These are phyloP conservation scores for Nemurella pictetii DNA, from an alignment of 2,888 invertebrate species.

Conservation along the genomic window DNA sequence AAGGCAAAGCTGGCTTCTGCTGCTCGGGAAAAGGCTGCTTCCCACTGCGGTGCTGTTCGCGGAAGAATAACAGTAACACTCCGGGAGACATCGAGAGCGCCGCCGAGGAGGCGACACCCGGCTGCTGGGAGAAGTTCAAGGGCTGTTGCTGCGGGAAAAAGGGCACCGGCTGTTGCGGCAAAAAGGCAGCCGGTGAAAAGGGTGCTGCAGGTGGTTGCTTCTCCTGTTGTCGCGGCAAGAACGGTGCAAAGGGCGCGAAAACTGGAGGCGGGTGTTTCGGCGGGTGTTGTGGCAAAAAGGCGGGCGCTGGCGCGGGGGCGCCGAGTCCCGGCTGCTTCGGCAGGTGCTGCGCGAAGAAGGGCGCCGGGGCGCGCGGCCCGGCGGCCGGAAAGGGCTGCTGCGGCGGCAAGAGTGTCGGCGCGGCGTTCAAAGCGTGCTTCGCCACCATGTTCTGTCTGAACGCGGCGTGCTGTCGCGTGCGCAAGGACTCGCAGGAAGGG, in stretches of 20 bases:
- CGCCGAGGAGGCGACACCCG: neutral
- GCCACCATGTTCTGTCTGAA: constrained; percentile 42
- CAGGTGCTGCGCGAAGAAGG: neutral
- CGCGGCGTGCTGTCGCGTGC: constrained; percentile 40
- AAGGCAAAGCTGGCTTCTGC: neutral
- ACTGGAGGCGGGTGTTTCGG: constrained; percentile 20
- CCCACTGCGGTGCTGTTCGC: constrained; percentile 17
- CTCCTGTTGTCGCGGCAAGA: constrained; percentile 44
- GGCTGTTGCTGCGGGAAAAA: neutral
- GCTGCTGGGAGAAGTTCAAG: neutral
- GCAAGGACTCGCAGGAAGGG: constrained; percentile 34
- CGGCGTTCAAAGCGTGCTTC: constrained; percentile 36
- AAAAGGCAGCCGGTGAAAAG: constrained; percentile 57
- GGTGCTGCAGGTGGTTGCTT: constrained; percentile 50
- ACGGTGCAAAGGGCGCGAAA: constrained; percentile 32
- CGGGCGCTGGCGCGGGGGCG: neutral
- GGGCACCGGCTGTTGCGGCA: constrained; percentile 50
- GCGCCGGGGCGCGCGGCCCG: neutral
- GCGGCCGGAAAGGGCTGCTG: neutral
- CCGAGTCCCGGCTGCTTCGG: neutral
- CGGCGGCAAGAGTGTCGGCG: neutral
- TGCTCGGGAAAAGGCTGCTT: neutral
- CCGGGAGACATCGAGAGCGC: neutral
- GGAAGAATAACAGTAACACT: neutral
- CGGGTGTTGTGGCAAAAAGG: constrained; percentile 16